Conservation (phyloP, 2,888 invertebrate species). For the Mamestra brassicae region DNA sequence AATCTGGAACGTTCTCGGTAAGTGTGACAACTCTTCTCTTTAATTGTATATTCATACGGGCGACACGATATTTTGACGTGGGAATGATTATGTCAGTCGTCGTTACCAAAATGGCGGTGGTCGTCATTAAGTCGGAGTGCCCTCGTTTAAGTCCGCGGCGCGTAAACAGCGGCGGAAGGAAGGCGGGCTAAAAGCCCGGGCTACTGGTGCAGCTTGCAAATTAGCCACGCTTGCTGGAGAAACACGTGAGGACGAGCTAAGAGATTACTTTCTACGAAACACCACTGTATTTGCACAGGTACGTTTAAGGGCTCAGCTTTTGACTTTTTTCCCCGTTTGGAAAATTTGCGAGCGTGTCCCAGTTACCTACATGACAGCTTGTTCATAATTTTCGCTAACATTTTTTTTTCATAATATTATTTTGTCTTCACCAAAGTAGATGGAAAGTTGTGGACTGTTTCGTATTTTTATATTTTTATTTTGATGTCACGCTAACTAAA, state of each 20-base stretch:
- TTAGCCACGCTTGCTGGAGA: conserved; percentile 84
- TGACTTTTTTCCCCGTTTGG: conserved; percentile 58
- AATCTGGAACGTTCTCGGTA: conserved; percentile 11
- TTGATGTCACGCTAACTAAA: conserved; percentile 30
- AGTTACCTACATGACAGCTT: conserved; percentile 58
- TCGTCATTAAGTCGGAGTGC: conserved; percentile 87
- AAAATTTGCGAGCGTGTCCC: conserved; percentile 54
- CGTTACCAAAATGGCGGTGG: conserved; percentile 84
- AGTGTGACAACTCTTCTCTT: conserved; percentile 17
- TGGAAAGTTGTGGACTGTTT: conserved; percentile 23
- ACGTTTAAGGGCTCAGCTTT: conserved; percentile 60
- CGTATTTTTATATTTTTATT: conserved; percentile 41
- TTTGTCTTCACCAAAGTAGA: conserved; percentile 30
- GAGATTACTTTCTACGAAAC: conserved; percentile 82
- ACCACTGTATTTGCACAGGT: conserved; percentile 74
- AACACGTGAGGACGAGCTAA: conserved; percentile 82
- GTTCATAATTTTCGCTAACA: conserved; percentile 42
- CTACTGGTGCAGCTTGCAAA: conserved; percentile 82
- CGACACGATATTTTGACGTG: conserved; percentile 60
- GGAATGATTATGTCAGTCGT: conserved; percentile 75
- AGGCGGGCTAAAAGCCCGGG: conserved; percentile 85
- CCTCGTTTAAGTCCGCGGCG: conserved; percentile 85
- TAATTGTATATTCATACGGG: conserved; percentile 51
- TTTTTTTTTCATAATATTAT: conserved; percentile 36
- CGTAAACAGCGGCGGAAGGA: conserved; percentile 86